These are phyloP conservation scores for Neopipo cinnamomea DNA, from an alignment of 2,113 vertebrate species.

Conservation along the genomic window DNA sequence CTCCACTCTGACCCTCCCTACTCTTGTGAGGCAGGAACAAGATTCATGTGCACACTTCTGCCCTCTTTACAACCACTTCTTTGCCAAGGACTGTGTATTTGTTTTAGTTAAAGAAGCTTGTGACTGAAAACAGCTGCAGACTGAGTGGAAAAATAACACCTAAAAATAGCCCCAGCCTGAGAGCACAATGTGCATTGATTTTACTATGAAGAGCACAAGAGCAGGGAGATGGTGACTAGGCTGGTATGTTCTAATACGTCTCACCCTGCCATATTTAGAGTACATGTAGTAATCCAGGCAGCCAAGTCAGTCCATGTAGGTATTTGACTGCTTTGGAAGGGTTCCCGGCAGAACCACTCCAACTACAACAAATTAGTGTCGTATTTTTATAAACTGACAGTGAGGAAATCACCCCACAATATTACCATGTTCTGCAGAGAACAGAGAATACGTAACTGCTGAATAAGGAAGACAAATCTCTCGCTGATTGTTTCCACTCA, in stretches of 20 bases:
- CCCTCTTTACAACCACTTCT: constrained; percentile 48
- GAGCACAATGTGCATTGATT: constrained; percentile 67
- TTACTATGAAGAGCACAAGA: constrained; percentile 62
- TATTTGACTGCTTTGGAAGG: constrained; percentile 62
- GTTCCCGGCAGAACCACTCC: constrained; percentile 46
- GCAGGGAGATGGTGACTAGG: constrained; percentile 63
- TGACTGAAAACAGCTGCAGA: constrained; percentile 77
- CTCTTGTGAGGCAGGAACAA: background rate
- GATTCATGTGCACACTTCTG: constrained; percentile 29
- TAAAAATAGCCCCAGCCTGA: constrained; percentile 66
- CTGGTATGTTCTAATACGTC: constrained; percentile 64
- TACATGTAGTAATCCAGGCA: constrained; percentile 58
- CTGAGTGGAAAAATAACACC: constrained; percentile 72
- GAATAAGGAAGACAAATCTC: constrained; percentile 50
- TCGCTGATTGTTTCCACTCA: background rate
- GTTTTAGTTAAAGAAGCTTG: constrained; percentile 61
- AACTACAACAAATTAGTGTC: constrained; percentile 54
- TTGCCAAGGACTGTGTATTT: constrained; percentile 68
- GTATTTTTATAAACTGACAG: constrained; percentile 61
- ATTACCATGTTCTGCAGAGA: constrained; percentile 61
- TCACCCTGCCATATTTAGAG: constrained; percentile 70
- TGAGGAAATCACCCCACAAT: constrained; percentile 54
- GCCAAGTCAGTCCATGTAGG: constrained; percentile 58
- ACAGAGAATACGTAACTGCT: constrained; percentile 9
- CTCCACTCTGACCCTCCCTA: background rate